Percentiles rank a stretch among this genome's conserved stretches.
Evolutionary conservation across 2,113 vertebrate species (phyloP).

Genomic region (Pagrus major): DNA sequence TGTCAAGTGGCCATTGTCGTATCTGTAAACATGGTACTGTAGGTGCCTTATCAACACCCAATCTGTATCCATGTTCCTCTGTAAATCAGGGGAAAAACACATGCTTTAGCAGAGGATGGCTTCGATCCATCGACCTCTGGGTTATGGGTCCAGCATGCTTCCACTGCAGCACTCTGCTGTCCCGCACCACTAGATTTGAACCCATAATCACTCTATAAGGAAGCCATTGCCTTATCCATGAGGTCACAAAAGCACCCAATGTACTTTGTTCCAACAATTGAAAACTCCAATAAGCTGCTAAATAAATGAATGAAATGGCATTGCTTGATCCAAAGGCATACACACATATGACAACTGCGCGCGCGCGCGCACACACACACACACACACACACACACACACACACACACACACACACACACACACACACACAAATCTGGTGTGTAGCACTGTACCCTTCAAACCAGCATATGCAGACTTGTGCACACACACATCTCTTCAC

Average conservation of each 20-base stretch:
- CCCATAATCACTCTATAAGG: too few relatives aligned
- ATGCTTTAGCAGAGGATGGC: slow-evolving; percentile 72
- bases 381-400: background rate
- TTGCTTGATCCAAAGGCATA: too few relatives aligned
- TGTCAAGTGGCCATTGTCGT: too few relatives aligned
- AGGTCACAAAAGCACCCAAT: background rate
- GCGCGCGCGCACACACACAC: background rate
- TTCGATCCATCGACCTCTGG: slow-evolving; percentile 78
- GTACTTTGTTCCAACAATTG: too few relatives aligned
- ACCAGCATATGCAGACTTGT: background rate
- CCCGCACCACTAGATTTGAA: too few relatives aligned
- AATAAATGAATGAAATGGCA: too few relatives aligned
- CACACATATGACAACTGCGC: too few relatives aligned
- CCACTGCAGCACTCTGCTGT: slow-evolving; percentile 75
- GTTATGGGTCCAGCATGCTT: slow-evolving; percentile 79
- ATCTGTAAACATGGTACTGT: too few relatives aligned
- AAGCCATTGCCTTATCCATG: background rate
- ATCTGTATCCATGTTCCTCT: too few relatives aligned
- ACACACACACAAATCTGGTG: background rate
- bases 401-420: background rate
- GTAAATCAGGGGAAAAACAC: background rate
- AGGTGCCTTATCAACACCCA: too few relatives aligned
- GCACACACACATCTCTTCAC: slow-evolving; percentile 12
- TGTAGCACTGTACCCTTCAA: background rate
- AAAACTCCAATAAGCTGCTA: too few relatives aligned